These are phyloP conservation scores for Drosophila recens DNA, from an alignment of 2,888 invertebrate species.

Conservation along the genomic window DNA sequence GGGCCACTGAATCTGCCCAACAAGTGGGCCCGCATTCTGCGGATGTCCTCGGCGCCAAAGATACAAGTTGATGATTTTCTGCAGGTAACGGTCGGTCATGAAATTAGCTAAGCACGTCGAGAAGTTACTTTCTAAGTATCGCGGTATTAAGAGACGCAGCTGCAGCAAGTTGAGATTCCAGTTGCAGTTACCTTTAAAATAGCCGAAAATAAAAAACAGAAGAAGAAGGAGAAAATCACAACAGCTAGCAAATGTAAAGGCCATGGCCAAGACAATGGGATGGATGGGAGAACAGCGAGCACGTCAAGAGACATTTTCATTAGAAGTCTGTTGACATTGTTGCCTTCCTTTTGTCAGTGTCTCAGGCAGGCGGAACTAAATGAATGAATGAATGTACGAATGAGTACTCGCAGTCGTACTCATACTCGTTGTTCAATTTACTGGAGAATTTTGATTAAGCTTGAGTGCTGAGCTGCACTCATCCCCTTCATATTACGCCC, in stretches of 20 bases:
- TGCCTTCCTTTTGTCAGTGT: constrained; percentile 4
- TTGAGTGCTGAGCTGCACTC: constrained; percentile 9
- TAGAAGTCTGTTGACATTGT: constrained; percentile 57
- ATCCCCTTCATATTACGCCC: not conserved
- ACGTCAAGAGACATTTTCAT: constrained; percentile 39
- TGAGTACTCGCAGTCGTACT: constrained; percentile 15
- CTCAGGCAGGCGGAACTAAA: constrained; percentile 1
- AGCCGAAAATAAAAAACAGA: not conserved
- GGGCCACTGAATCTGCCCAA: constrained; percentile 82
- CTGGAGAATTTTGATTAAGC: constrained; percentile 45
- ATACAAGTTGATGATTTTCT: constrained; percentile 82
- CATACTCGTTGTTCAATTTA: constrained; percentile 37
- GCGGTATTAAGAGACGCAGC: not conserved
- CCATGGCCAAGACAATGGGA: constrained; percentile 33
- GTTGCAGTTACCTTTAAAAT: not conserved
- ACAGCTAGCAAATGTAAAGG: not conserved
- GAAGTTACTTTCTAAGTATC: constrained; percentile 9
- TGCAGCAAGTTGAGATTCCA: not conserved
- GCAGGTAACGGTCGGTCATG: constrained; percentile 75
- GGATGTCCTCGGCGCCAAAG: constrained; percentile 82
- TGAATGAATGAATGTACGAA: constrained; percentile 12
- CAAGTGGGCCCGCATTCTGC: constrained; percentile 83
- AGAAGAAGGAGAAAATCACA: too few relatives aligned
- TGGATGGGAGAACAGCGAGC: not conserved
- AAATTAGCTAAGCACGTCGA: constrained; percentile 21